A percentile compares a stretch with the other conserved stretches of the same genome.
Evolutionary conservation across 2,797 vertebrate species (phyloP).

Genomic region (Strix occidentalis): DNA sequence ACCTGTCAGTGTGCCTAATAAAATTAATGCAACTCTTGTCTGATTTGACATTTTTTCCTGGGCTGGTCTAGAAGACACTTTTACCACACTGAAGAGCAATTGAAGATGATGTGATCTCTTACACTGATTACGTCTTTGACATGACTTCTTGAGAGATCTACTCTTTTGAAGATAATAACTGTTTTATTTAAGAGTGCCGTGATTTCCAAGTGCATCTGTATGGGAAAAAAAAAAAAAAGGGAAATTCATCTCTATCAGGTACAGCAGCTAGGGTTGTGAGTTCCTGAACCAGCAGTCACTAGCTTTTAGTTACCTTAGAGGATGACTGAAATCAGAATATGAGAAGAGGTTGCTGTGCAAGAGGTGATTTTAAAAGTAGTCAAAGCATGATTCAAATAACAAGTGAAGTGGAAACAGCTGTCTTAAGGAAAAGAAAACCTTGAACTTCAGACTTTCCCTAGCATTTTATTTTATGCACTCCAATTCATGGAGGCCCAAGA

Average conservation of each 20-base stretch:
- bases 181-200: not conserved
- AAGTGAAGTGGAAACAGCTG: not conserved
- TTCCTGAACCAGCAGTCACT: not conserved
- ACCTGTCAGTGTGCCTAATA: not conserved
- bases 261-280: not conserved
- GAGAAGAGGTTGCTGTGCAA: not conserved
- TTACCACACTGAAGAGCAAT: not conserved
- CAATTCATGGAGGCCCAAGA: not conserved
- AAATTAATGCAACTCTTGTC: conserved; percentile 18
- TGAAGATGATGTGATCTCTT: conserved; percentile 14
- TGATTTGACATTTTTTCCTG: conserved; percentile 38
- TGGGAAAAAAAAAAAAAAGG: not conserved
- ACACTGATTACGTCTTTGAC: not conserved
- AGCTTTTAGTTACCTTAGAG: not conserved
- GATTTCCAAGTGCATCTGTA: not conserved
- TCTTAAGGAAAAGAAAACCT: not conserved
- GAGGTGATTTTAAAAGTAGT: conserved; percentile 16
- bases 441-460: not conserved
- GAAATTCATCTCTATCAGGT: not conserved
- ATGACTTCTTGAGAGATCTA: not conserved
- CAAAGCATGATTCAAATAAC: not conserved
- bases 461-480: not conserved
- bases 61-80: not conserved
- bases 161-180: not conserved
- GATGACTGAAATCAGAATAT: not conserved